Percentiles rank a stretch among this genome's conserved stretches.
Conservation (phyloP, 2,113 vertebrate species). For the Heloderma charlesbogerti region DNA sequence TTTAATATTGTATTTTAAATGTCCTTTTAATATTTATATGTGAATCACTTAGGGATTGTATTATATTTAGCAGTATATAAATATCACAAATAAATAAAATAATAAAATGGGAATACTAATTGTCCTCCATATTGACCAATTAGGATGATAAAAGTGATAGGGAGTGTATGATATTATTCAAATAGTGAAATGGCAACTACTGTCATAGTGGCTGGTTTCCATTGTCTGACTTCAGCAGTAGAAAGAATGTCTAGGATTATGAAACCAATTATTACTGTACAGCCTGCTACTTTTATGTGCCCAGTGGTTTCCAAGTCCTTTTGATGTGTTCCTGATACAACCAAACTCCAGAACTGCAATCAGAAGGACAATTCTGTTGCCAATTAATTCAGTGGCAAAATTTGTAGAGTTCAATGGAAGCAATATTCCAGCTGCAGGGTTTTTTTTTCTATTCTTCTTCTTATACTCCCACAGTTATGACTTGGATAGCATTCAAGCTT, state of each 20-base stretch:
- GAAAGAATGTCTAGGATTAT: not conserved
- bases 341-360: not conserved
- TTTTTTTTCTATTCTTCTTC: not conserved
- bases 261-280: too few relatives aligned
- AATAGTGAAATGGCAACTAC: not conserved
- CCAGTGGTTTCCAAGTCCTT: too few relatives aligned
- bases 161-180: not conserved
- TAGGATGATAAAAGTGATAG: not conserved
- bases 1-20: too few relatives aligned
- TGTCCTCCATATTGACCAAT: not conserved
- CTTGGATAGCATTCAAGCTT: not conserved
- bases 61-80: too few relatives aligned
- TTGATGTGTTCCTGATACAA: not conserved
- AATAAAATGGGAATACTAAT: not conserved
- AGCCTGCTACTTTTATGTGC: not conserved
- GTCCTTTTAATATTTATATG: too few relatives aligned
- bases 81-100: too few relatives aligned
- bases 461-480: not conserved
- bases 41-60: too few relatives aligned
- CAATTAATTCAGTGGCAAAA: not conserved
- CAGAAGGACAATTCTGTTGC: not conserved
- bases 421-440: not conserved
- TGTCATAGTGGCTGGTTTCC: not conserved
- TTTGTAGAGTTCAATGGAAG: not conserved
- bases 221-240: not conserved